phyloP scores from a whole-genome alignment of 1,140 invertebrate species.

The Manduca sexta region DNA sequence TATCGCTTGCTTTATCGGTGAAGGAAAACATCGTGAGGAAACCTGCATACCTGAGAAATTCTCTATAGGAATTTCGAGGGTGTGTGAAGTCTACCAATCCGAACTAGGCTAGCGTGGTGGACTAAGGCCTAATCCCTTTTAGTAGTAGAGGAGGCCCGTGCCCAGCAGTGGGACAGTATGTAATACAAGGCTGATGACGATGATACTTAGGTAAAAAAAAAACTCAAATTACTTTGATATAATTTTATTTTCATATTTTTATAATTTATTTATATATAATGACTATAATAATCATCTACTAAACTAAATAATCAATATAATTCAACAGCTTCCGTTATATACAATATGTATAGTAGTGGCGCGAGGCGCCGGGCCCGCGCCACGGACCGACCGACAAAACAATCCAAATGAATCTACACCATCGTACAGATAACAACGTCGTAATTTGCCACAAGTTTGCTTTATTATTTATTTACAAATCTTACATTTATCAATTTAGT shows the following conservation, averaged over 20 bases:
- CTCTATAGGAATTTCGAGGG: no score
- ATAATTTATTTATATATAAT: slow-evolving; percentile 69
- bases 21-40: no score
- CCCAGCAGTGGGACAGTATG: no score
- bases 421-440: slow-evolving; percentile 53
- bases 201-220: slow-evolving; percentile 16
- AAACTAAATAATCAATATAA: slow-evolving; percentile 68
- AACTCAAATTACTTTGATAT: slow-evolving; percentile 44
- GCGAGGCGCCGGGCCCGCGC: background rate
- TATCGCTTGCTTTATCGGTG: no score
- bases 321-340: slow-evolving; percentile 70
- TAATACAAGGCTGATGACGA: no score
- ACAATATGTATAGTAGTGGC: slow-evolving; percentile 58
- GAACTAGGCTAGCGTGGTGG: no score
- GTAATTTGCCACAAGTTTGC: slow-evolving; percentile 68
- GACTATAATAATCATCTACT: slow-evolving; percentile 70
- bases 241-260: slow-evolving; percentile 65
- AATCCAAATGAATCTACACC: slow-evolving; percentile 51
- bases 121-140: no score
- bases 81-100: no score
- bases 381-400: slow-evolving; percentile 31
- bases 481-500: slow-evolving; percentile 65
- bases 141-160: no score
- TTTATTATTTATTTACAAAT: slow-evolving; percentile 66
- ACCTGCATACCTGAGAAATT: no score